A percentile compares a stretch with the other conserved stretches of the same genome.
Conservation (phyloP, 2,797 vertebrate genomes). For the Amblyopsis hoosieri region DNA sequence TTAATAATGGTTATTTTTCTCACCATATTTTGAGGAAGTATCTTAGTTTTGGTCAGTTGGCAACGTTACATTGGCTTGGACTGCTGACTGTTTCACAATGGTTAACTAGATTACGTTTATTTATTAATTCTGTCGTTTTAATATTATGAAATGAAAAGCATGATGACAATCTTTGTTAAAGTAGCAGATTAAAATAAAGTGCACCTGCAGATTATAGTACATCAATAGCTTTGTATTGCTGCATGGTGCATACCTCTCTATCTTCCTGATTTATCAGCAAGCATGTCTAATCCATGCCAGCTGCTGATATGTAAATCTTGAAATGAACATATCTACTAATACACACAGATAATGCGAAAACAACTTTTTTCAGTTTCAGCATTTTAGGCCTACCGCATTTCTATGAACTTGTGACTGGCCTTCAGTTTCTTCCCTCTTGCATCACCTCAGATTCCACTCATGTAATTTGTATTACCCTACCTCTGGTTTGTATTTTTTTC, state of each 20-base stretch:
- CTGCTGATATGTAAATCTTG: background rate
- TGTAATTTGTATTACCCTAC: conserved; percentile 19
- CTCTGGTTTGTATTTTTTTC: conserved; percentile 31
- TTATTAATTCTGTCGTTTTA: conserved; percentile 1
- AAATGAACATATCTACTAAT: conserved; percentile 11
- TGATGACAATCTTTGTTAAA: conserved; percentile 1
- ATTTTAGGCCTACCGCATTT: conserved; percentile 37
- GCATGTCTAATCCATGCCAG: conserved; percentile 16
- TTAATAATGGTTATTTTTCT: conserved; percentile 9
- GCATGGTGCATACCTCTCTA: conserved; percentile 9
- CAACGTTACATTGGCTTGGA: background rate
- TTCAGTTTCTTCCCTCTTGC: conserved; percentile 50
- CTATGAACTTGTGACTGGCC: conserved; percentile 50
- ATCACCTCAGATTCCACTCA: conserved; percentile 48
- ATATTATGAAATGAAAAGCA: background rate
- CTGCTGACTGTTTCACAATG: conserved; percentile 5
- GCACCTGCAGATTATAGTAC: conserved; percentile 13
- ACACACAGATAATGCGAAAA: conserved; percentile 3
- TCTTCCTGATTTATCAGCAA: conserved; percentile 32
- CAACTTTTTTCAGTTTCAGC: conserved; percentile 35
- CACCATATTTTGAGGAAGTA: conserved; percentile 45
- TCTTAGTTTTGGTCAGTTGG: conserved; percentile 17
- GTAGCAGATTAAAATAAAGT: conserved; percentile 1
- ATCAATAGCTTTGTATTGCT: background rate
- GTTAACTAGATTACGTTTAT: background rate